Evolutionary conservation across 2,113 vertebrate genomes (phyloP).

Genomic region (Ploceus nigricollis): DNA sequence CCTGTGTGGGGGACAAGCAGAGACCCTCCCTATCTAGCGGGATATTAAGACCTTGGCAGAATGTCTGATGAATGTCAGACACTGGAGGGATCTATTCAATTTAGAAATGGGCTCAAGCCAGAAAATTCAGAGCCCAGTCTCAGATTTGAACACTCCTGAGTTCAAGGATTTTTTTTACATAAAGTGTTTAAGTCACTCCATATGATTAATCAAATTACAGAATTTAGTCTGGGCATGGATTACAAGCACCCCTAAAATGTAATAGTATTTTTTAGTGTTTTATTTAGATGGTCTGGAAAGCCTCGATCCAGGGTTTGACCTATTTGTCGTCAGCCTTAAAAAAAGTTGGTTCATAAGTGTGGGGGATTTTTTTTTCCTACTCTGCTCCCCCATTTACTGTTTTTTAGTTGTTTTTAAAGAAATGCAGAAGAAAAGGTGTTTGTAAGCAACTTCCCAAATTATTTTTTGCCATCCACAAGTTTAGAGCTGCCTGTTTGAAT

Average conservation of each 20-base stretch:
- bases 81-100: conserved; percentile 57
- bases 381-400: neutral
- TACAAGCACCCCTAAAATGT: neutral
- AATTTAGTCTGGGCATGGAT: neutral
- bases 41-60: conserved; percentile 49
- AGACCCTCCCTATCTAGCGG: neutral
- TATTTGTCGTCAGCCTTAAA: neutral
- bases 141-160: neutral
- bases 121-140: neutral
- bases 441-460: conserved; percentile 73
- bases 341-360: neutral
- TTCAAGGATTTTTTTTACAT: conserved; percentile 2
- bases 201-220: neutral
- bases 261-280: neutral
- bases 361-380: neutral
- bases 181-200: neutral
- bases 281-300: neutral
- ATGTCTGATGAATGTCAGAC: conserved; percentile 41
- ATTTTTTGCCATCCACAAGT: conserved; percentile 63
- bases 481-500: conserved; percentile 78
- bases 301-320: neutral
- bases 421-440: conserved; percentile 64
- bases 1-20: neutral
- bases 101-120: conserved; percentile 49
- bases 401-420: conserved; percentile 36